phyloP scores from a whole-genome alignment of 2,888 invertebrate genomes.

The Tanypteryx hageni region DNA sequence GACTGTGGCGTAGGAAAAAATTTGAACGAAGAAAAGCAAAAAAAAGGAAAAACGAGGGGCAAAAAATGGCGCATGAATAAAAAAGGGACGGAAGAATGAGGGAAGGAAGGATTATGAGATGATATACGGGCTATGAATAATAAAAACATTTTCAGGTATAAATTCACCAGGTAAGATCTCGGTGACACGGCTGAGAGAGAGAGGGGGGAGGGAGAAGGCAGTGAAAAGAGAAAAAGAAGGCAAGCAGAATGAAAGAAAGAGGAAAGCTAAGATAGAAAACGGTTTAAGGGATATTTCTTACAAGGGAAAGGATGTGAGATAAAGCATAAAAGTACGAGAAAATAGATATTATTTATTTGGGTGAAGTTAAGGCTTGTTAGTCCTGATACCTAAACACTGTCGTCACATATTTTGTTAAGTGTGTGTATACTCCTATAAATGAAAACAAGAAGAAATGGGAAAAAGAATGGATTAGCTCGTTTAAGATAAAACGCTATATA shows the following conservation, averaged over 20 bases:
- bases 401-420: too few species aligned
- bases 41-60: neutral
- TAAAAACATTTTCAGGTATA: neutral
- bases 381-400: too few species aligned
- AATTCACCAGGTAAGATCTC: conserved; percentile 22
- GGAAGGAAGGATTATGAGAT: neutral
- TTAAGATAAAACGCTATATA: too few species aligned
- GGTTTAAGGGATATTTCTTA: too few species aligned
- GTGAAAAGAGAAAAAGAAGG: neutral
- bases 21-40: neutral
- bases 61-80: conserved; percentile 12
- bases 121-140: conserved; percentile 23
- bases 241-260: neutral
- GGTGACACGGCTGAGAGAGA: neutral
- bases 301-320: too few species aligned
- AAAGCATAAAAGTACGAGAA: too few species aligned
- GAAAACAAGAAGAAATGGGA: too few species aligned
- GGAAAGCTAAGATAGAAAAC: neutral
- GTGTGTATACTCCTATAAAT: too few species aligned
- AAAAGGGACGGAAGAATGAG: neutral
- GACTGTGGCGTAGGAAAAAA: neutral
- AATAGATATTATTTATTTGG: too few species aligned
- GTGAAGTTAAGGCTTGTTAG: too few species aligned
- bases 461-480: too few species aligned
- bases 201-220: neutral